Percentiles rank a stretch among this genome's conserved stretches.
phyloP scores from a whole-genome alignment of 1,140 invertebrate genomes.

The Drosophila littoralis region DNA sequence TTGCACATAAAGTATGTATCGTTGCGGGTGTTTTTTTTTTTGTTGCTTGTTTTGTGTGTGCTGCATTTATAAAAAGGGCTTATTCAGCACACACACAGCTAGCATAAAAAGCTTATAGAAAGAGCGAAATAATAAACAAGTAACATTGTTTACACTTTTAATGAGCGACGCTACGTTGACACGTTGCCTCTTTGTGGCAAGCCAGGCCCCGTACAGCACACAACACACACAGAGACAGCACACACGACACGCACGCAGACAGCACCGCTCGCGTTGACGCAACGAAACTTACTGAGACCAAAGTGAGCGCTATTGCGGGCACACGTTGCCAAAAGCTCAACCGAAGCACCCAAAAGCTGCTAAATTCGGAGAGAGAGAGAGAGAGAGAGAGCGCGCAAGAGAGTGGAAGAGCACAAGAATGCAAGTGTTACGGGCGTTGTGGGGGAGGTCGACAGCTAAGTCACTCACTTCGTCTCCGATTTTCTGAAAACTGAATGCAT shows the following conservation, averaged over 20 bases:
- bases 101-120: conserved; percentile 14
- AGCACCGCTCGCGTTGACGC: conserved; percentile 57
- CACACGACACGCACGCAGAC: conserved; percentile 4
- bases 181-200: conserved; percentile 73
- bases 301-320: conserved; percentile 17
- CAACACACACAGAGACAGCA: conserved; percentile 14
- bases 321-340: conserved; percentile 38
- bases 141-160: conserved; percentile 76
- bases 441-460: conserved; percentile 9
- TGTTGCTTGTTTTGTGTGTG: conserved; percentile 31
- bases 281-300: conserved; percentile 55
- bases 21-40: conserved; percentile 26
- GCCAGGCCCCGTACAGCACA: conserved; percentile 42
- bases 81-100: conserved; percentile 48
- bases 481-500: conserved; percentile 55
- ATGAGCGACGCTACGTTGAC: conserved; percentile 60
- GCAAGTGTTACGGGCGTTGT: conserved; percentile 17
- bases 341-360: conserved; percentile 44
- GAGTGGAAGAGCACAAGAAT: conserved; percentile 12
- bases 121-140: conserved; percentile 45
- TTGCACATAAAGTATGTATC: conserved; percentile 45
- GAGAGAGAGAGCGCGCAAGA: conserved; percentile 9
- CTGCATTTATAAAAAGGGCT: conserved; percentile 60
- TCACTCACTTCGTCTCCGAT: conserved; percentile 56
- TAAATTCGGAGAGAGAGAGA: conserved; percentile 10